Conservation (phyloP, 2,797 vertebrate species). For the Mus spretus region DNA sequence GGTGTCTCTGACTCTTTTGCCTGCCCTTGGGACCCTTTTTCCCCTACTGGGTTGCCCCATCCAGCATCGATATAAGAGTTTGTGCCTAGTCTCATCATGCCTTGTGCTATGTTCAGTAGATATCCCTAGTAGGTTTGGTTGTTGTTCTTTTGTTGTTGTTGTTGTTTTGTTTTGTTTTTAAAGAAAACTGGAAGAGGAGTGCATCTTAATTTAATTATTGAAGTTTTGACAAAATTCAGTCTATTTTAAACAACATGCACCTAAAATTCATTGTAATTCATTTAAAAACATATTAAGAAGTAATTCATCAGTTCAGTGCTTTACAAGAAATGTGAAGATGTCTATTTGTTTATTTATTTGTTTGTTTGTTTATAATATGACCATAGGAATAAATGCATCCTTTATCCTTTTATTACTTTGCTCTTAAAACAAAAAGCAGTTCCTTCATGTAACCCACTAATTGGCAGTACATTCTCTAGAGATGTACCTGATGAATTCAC, state of each 20-base stretch:
- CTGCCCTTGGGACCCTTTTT: not conserved
- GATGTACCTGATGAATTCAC: slow-evolving; percentile 32
- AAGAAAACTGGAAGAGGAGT: not conserved
- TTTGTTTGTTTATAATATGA: not conserved
- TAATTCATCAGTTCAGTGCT: slow-evolving; percentile 52
- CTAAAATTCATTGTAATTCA: not conserved
- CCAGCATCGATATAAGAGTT: not conserved
- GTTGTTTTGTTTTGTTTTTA: too few relatives aligned
- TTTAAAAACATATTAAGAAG: not conserved
- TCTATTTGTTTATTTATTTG: not conserved
- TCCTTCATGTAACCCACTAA: not conserved
- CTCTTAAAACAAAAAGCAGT: not conserved
- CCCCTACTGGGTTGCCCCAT: not conserved
- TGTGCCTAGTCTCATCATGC: not conserved
- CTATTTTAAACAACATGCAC: not conserved
- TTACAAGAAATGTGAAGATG: slow-evolving; percentile 6
- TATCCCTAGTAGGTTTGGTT: not conserved
- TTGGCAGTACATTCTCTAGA: slow-evolving; percentile 37
- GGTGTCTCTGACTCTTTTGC: too few relatives aligned
- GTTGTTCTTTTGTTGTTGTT: not conserved
- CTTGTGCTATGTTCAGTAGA: not conserved
- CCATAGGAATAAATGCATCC: not conserved
- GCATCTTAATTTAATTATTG: not conserved
- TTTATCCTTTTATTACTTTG: slow-evolving; percentile 1
- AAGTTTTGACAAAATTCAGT: not conserved